phyloP scores from a whole-genome alignment of 92 coral and sea anemone genomes.

The Bergia sp. region DNA sequence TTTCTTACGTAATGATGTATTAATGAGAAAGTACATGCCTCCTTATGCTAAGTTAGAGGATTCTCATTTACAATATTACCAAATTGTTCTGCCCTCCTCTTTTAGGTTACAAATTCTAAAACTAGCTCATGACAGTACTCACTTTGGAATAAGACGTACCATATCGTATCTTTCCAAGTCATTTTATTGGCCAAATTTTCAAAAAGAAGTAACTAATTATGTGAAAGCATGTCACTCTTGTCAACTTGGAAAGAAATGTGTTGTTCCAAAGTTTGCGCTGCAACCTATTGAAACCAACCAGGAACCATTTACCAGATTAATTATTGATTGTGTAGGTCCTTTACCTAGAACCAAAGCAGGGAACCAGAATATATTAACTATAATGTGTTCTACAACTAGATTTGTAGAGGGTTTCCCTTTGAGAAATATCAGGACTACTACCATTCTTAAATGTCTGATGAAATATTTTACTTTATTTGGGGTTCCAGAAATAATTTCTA shows the following conservation, averaged over 20 bases:
- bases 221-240: constrained; percentile 26
- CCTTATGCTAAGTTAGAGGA: constrained; percentile 25
- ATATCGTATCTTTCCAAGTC: constrained; percentile 20
- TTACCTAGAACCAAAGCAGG: constrained; percentile 27
- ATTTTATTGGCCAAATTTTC: constrained; percentile 18
- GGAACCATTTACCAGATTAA: constrained; percentile 25
- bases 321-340: constrained; percentile 22
- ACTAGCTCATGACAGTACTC: constrained; percentile 26
- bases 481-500: constrained; percentile 29
- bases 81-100: constrained; percentile 23
- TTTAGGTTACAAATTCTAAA: constrained; percentile 22
- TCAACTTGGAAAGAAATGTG: constrained; percentile 25
- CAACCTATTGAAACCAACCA: constrained; percentile 25
- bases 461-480: constrained; percentile 36
- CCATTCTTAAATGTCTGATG: constrained; percentile 20
- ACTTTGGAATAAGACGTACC: constrained; percentile 25
- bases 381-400: constrained; percentile 24
- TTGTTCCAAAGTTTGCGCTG: constrained; percentile 26
- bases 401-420: constrained; percentile 23
- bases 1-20: constrained; percentile 23
- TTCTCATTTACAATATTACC: constrained; percentile 20
- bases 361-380: constrained; percentile 18
- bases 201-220: constrained; percentile 16
- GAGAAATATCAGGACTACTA: too few relatives aligned
- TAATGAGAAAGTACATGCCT: constrained; percentile 25